Evolutionary conservation across 2,888 invertebrate species (phyloP), one percentile per base, ranked within the genome.

Genomic region (Dasypolia templi): DNA sequence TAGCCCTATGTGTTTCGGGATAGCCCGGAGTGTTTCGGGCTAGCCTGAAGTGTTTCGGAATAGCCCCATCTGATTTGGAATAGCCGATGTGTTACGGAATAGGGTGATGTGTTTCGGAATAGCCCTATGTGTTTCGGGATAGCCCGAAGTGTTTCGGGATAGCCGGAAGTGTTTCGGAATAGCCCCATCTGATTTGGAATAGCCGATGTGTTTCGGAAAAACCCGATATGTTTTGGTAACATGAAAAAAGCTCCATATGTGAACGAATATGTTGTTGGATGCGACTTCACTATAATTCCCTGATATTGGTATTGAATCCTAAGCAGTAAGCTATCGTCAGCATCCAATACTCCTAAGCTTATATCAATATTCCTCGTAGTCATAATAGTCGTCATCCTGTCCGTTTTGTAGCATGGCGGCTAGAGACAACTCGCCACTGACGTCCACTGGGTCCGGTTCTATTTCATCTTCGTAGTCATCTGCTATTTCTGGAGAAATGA

Each of bases 381-480:
- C 97, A 84, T 97, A 97, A 64, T 97, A 97, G 14, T 97, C 97
- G 44, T 97, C 97, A 0, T 97, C 97, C 32, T 97, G 97, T 29
- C 97, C 97, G 73, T 97, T 96, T 85, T 97, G 97, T 51, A 97
- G 89, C 95, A 97, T 96, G 72, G 97, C 96, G 22, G 97, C 96
- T 0, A 97, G 91, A 0, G 97, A 97, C 56, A 97, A 89, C 87
- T 97, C 96, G 1, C 90, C 92, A 39, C 89, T 90, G 0, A 89
- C 89, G 22, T 95, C 95, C 0, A 92, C 91, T 1, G 93, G 92
- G 0, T 94, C 95, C 0, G 94, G 90, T 9, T 95, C 96, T 2
- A 95, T 89, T 5, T 95, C 96, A 0, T 96, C 95, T 1, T 96
- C 96, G 79, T 95, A 94, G 65, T 96, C 96, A 2, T 96, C 96